Evolutionary conservation across 1,140 invertebrate species (phyloP).

Genomic region (Muscidifurax raptorellus): DNA sequence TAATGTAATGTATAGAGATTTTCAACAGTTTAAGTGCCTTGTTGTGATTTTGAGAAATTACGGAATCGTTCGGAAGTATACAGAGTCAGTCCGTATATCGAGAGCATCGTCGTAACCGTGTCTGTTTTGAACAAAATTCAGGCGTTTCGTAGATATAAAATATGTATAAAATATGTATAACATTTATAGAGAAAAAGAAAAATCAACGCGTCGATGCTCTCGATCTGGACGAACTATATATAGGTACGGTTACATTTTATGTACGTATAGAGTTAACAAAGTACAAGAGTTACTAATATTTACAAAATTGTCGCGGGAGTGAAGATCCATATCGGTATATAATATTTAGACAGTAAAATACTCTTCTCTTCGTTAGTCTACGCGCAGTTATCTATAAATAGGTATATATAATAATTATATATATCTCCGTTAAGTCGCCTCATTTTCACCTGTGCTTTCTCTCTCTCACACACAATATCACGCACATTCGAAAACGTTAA

Average conservation of each 20-base stretch:
- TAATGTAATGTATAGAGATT: neutral
- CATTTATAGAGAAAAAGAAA: no score
- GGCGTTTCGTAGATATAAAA: no score
- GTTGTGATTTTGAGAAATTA: slow-evolving; percentile 13
- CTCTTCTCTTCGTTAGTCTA: neutral
- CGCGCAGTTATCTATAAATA: neutral
- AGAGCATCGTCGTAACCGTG: neutral
- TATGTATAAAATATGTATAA: neutral
- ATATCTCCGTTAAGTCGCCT: slow-evolving; percentile 12
- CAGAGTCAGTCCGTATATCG: neutral
- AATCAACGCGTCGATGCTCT: neutral
- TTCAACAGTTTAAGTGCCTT: slow-evolving; percentile 2
- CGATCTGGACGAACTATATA: neutral
- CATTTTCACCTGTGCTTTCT: neutral
- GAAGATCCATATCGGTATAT: neutral
- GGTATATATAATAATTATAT: neutral
- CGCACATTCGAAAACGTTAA: neutral
- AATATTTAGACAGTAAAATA: slow-evolving; percentile 35
- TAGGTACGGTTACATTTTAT: slow-evolving; percentile 5
- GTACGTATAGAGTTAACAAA: slow-evolving; percentile 9
- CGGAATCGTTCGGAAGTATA: neutral
- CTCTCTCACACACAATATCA: neutral
- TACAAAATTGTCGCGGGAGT: slow-evolving; percentile 2
- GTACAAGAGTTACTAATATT: slow-evolving; percentile 24
- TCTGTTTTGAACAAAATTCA: neutral